Base-by-base conservation (phyloP, 2,797 vertebrate genomes). In the Pygocentrus nattereri region DNA sequence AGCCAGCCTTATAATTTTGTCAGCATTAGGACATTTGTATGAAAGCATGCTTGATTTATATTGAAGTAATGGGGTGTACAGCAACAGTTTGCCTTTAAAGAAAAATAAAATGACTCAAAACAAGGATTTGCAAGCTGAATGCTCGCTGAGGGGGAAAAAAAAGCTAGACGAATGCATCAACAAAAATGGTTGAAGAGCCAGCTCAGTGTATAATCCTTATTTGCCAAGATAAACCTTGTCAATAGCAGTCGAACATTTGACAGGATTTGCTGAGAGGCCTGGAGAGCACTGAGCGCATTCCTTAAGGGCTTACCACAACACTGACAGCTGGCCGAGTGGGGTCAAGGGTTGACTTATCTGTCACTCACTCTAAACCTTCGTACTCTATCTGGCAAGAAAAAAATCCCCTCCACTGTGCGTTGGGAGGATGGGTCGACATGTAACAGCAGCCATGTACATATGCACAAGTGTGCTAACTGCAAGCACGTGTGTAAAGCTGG, bases 161-260 rank as follows among this genome's bases (percentile, higher is more conserved):
- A 62, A 19, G 27, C 68, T 50, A 59, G 25, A 72, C 52, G 54
- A 69, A 68, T 49, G 30, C 50, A 49, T 76, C 47, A 78, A 79
- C 67, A 87, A 76, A 92, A 91, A 91, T 61, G 78, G 88, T 85
- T 85, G 89, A 91, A 91, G 91, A 91, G 88, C 89, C 85, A 85
- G 84, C 82, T 85, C 86, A 86, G 82, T 44, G 85, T 88, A 89
- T 93, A 94, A 95, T 93, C 93, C 91, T 88, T 90, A 92, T 92
- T 94, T 93, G 93, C 86, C 38, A 85, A 93, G 94, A 95, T 94
- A 93, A 94, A 91, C 92, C 91, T 89, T 90, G 91, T 94, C 93
- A 93, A 95, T 93, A 95, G 90, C 88, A 87, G 91, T 90, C 87
- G 77, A 92, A 93, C 92, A 92, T 94, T 93, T 94, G 93, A 94